Base-by-base conservation (phyloP, 2,888 invertebrate species). In the Caradrina clavipalpis region DNA sequence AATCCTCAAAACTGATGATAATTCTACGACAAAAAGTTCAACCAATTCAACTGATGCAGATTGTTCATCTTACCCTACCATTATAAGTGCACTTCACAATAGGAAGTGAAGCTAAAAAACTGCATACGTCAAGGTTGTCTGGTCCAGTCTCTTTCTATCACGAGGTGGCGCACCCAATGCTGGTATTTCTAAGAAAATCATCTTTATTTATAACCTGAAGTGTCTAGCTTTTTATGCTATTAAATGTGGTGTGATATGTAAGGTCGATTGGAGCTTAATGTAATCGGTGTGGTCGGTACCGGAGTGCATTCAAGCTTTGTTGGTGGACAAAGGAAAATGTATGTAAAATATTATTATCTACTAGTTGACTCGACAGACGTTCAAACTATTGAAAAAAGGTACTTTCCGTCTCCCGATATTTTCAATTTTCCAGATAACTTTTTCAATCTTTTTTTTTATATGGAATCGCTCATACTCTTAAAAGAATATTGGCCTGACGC, bases 181-280 rank as follows among this genome's bases (percentile, higher is more conserved):
- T 59, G 73, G 71, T 79, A 82, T 84, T 77, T 79, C 75, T 82
- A 47, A 81, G 80, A 81, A 84, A 86, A 85, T 80, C 84, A 78
- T 85, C 83, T 86, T 84, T 85, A 85, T 86, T 83, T 67, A 83
- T 84, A 80, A 71, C 53, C 42, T 47, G 10, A 39, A 26, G 59
- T 66, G 26, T 45, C n/a, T 64, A 21, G 59, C 56, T 81, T 82
- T 80, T 82, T 81, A 80, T 69, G 56, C 31, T 70, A 53, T 59
- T 69, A 39, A 21, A 71, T 73, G 49, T 59, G 13, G 57, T 64
- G 53, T 56, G 65, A 51, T 71, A 73, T 54, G 60, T 60, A 53
- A 56, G 50, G 51, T 54, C 42, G 8, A 49, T 56, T n/a, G 5
- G 42, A 73, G 31, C 39, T 47, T 42, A 39, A 39, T n/a, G 7